Conservation (phyloP, 2,888 invertebrate species). For the Sphaerophoria taeniata region DNA sequence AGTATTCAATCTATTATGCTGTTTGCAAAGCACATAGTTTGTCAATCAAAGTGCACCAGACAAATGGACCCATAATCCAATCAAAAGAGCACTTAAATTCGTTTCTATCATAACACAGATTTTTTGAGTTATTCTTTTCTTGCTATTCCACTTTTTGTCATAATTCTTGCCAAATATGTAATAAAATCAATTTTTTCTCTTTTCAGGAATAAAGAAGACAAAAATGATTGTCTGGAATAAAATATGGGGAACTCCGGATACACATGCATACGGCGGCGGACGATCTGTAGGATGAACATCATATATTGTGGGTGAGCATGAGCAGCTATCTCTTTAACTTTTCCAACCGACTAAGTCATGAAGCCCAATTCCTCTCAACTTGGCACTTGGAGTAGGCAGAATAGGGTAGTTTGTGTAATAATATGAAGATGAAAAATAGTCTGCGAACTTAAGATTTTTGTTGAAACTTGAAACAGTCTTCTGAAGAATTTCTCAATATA, state of each 20-base stretch:
- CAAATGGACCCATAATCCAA: too few relatives aligned
- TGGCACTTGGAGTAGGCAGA: too few relatives aligned
- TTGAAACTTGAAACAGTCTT: too few relatives aligned
- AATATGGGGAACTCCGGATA: slow-evolving; percentile 88
- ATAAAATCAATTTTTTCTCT: neutral
- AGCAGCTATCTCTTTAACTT: slow-evolving; percentile 78
- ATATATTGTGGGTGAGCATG: slow-evolving; percentile 92
- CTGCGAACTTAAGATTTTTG: too few relatives aligned
- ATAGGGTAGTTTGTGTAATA: too few relatives aligned
- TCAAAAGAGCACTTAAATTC: slow-evolving; percentile 49
- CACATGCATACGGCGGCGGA: slow-evolving; percentile 89
- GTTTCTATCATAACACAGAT: slow-evolving; percentile 41
- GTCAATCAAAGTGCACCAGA: too few relatives aligned
- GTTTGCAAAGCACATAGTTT: slow-evolving; percentile 42
- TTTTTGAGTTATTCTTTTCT: neutral
- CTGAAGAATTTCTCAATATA: neutral
- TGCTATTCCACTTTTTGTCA: too few relatives aligned
- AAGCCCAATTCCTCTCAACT: slow-evolving; percentile 22
- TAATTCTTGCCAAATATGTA: slow-evolving; percentile 13
- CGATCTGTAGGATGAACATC: slow-evolving; percentile 91
- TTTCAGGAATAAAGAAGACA: slow-evolving; percentile 42
- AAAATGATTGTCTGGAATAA: slow-evolving; percentile 40
- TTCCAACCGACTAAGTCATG: slow-evolving; percentile 44
- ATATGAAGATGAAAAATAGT: too few relatives aligned
- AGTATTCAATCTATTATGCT: too few relatives aligned